A percentile compares a stretch with the other conserved stretches of the same genome.
Conservation (phyloP, 2,797 vertebrate genomes). For the Manis pentadactyla region DNA sequence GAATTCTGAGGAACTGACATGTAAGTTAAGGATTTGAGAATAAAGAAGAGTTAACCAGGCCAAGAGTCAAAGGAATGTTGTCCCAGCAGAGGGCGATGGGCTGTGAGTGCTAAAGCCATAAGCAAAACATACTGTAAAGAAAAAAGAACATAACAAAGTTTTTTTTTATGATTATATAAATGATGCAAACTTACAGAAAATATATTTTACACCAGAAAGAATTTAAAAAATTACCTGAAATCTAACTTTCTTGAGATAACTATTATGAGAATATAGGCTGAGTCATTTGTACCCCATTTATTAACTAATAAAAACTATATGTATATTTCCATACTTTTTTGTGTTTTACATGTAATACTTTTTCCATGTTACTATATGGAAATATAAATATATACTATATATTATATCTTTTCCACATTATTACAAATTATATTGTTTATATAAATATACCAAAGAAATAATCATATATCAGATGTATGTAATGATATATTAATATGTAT, state of each 20-base stretch:
- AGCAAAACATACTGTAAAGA: not conserved
- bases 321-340: not conserved
- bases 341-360: not conserved
- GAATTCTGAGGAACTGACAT: not conserved
- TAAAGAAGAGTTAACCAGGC: not conserved
- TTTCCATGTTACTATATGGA: not conserved
- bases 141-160: not conserved
- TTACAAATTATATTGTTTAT: too few relatives aligned
- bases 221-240: not conserved
- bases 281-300: not conserved
- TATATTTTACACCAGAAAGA: not conserved
- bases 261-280: not conserved
- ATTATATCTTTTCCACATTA: too few relatives aligned
- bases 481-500: not conserved
- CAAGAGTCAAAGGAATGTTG: too few relatives aligned
- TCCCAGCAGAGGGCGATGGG: not conserved
- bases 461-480: too few relatives aligned
- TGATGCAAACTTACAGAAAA: not conserved
- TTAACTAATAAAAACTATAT: not conserved
- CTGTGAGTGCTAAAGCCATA: not conserved
- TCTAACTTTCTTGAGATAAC: not conserved
- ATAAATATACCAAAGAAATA: too few relatives aligned
- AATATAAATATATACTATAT: not conserved
- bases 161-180: not conserved
- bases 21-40: not conserved